phyloP scores from a whole-genome alignment of 2,113 vertebrate genomes.

The Melozone crissalis region DNA sequence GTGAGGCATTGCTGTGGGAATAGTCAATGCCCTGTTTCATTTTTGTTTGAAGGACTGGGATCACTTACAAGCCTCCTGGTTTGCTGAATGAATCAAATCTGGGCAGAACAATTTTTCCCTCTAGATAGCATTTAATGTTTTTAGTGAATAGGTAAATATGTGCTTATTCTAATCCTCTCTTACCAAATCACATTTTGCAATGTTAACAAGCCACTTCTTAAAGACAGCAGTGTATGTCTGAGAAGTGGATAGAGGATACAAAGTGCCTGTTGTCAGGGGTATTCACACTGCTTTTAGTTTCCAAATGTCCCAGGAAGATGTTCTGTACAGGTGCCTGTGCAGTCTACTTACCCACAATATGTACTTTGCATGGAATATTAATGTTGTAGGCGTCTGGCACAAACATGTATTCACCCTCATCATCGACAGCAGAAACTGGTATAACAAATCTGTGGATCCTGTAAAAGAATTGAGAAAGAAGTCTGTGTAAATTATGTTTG shows the following conservation, averaged over 20 bases:
- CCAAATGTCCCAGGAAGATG: not conserved
- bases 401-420: conserved; percentile 94
- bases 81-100: no score
- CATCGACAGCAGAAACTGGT: conserved; percentile 79
- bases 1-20: not conserved
- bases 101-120: no score
- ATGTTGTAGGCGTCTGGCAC: conserved; percentile 90
- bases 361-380: conserved; percentile 88
- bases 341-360: conserved; percentile 86
- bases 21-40: not conserved
- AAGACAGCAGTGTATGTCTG: no score
- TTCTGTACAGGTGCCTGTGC: not conserved
- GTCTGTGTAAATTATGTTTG: not conserved
- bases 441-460: conserved; percentile 91
- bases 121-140: no score
- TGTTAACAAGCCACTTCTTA: no score
- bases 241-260: no score
- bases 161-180: no score
- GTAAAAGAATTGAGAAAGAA: not conserved
- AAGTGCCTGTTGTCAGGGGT: no score
- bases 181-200: no score
- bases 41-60: not conserved
- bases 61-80: not conserved
- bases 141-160: no score
- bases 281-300: not conserved